A percentile compares a stretch with the other conserved stretches of the same genome.
phyloP scores from a whole-genome alignment of 2,113 vertebrate species.

The Formicarius rufipectus region DNA sequence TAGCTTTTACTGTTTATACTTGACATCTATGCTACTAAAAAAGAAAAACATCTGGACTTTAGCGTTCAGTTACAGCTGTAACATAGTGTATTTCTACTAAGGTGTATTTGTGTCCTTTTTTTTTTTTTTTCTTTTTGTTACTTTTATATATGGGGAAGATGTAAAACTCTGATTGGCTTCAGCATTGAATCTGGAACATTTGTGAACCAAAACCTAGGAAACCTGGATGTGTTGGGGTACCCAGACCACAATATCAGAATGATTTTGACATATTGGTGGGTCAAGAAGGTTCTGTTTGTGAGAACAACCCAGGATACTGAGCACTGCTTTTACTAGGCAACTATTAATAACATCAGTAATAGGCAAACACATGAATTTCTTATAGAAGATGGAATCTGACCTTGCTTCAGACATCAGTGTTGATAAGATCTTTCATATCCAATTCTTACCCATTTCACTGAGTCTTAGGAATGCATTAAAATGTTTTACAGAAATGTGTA shows the following conservation, averaged over 20 bases:
- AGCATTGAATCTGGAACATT: background rate
- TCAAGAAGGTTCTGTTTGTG: background rate
- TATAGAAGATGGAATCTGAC: background rate
- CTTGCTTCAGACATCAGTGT: background rate
- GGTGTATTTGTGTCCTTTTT: background rate
- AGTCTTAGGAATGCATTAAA: background rate
- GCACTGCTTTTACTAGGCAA: background rate
- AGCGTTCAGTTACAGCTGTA: background rate
- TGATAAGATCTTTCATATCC: background rate
- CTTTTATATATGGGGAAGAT: background rate
- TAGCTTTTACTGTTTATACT: slow-evolving; percentile 25
- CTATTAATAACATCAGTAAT: background rate
- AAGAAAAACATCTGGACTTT: background rate
- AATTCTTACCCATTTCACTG: background rate
- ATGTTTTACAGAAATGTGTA: background rate
- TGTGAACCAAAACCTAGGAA: background rate
- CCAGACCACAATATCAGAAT: background rate
- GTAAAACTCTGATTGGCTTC: background rate
- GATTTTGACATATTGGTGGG: background rate
- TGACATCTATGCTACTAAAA: background rate
- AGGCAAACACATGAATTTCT: background rate
- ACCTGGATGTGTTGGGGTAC: background rate
- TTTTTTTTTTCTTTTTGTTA: background rate
- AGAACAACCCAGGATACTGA: background rate
- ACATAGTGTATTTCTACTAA: background rate